A percentile compares a stretch with the other conserved stretches of the same genome.
These are phyloP conservation scores for Aurelia coerulea DNA, from an alignment of 30 jellyfish, hydroid and myxozoan genomes.

Conservation along the genomic window DNA sequence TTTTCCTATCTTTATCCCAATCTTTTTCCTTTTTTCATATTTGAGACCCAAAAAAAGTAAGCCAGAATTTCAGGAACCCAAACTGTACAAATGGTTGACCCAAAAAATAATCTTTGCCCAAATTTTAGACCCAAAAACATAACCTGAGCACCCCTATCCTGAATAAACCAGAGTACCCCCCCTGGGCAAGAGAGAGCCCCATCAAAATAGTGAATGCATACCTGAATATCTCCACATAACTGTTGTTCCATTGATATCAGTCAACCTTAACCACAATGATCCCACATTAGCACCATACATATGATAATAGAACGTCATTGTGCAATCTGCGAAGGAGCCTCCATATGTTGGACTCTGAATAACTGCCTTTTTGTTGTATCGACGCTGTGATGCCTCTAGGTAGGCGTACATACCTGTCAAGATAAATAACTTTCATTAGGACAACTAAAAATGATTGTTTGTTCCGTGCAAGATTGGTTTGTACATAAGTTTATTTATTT, in stretches of 20 bases:
- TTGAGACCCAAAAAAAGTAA: too few relatives aligned
- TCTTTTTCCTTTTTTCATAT: too few relatives aligned
- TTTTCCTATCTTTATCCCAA: too few relatives aligned
- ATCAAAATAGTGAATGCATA: background rate
- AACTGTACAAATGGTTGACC: too few relatives aligned
- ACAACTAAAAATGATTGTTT: background rate
- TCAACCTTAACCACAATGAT: conserved; percentile 62
- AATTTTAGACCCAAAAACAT: too few relatives aligned
- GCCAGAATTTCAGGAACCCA: too few relatives aligned
- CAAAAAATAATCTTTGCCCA: too few relatives aligned
- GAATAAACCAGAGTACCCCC: too few relatives aligned
- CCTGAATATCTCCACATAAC: conserved; percentile 72
- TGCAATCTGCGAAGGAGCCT: conserved; percentile 95
- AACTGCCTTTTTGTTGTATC: conserved; percentile 75
- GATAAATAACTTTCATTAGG: background rate
- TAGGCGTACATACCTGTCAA: conserved; percentile 81
- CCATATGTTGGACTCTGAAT: conserved; percentile 85
- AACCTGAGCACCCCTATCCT: too few relatives aligned
- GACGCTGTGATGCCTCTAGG: conserved; percentile 87
- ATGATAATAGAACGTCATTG: conserved; percentile 88
- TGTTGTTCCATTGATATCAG: conserved; percentile 64
- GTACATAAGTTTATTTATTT: too few relatives aligned
- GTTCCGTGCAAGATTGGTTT: too few relatives aligned
- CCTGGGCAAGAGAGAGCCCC: too few relatives aligned
- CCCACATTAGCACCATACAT: conserved; percentile 97